Evolutionary conservation across 2,113 vertebrate genomes (phyloP).

Genomic region (Cryptotis parvus): DNA sequence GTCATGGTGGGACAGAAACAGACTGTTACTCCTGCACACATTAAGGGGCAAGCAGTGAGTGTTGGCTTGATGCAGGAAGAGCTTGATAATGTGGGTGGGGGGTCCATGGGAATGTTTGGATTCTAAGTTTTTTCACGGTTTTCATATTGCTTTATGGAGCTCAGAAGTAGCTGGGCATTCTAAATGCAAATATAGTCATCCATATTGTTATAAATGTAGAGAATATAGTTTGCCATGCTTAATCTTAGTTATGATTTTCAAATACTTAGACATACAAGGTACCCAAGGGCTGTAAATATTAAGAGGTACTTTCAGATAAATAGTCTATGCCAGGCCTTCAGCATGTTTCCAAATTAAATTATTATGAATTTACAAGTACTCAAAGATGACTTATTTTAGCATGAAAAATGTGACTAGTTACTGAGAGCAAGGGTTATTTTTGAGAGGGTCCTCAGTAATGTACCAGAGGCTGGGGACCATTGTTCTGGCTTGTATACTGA

Average conservation of each 20-base stretch:
- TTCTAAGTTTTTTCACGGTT: neutral
- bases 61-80: too few species aligned
- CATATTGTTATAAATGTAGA: too few species aligned
- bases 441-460: too few species aligned
- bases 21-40: too few species aligned
- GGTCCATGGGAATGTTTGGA: too few species aligned
- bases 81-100: too few species aligned
- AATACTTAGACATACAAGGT: neutral
- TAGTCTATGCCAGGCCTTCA: neutral
- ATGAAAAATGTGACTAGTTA: neutral
- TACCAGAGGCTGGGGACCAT: too few species aligned
- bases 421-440: neutral
- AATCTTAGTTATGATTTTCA: neutral
- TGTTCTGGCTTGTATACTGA: too few species aligned
- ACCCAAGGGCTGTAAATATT: neutral
- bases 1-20: too few species aligned
- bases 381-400: neutral
- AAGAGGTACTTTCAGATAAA: neutral
- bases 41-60: too few species aligned
- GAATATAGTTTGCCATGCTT: too few species aligned
- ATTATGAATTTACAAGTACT: neutral
- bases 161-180: neutral
- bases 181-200: neutral
- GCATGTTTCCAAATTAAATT: neutral
- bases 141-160: neutral